phyloP scores from a whole-genome alignment of 2,888 invertebrate genomes.

The Drosophila pseudotalamancana region DNA sequence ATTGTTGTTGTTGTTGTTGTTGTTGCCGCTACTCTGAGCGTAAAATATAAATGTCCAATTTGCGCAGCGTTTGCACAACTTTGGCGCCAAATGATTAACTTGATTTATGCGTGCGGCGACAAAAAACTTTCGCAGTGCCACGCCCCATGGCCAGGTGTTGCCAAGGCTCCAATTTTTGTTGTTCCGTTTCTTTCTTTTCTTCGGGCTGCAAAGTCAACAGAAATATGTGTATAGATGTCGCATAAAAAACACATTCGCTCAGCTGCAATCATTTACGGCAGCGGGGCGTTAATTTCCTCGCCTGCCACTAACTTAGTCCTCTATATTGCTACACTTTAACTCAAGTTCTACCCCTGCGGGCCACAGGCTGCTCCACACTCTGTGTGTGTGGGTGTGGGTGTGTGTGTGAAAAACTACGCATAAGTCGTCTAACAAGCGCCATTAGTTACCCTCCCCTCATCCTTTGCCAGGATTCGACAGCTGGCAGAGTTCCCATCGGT shows the following conservation, averaged over 20 bases:
- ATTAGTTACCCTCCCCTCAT: conserved; percentile 53
- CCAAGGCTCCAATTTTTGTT: conserved; percentile 8
- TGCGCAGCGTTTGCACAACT: conserved; percentile 66
- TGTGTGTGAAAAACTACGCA: conserved; percentile 48
- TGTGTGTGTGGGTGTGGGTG: not conserved
- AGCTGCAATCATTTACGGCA: conserved; percentile 47
- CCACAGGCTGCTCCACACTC: not conserved
- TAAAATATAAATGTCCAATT: conserved; percentile 79
- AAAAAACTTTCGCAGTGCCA: conserved; percentile 62
- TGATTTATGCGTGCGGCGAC: conserved; percentile 79
- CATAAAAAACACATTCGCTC: conserved; percentile 57
- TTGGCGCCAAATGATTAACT: conserved; percentile 74
- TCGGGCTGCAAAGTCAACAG: conserved; percentile 16
- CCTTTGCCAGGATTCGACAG: conserved; percentile 53
- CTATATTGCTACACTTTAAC: conserved; percentile 50
- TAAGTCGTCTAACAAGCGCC: conserved; percentile 72
- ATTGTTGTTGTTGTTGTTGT: conserved; percentile 16
- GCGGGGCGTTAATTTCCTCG: conserved; percentile 68
- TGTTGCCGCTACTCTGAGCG: conserved; percentile 35
- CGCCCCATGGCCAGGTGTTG: conserved; percentile 32
- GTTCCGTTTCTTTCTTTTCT: not conserved
- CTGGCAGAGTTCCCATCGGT: conserved; percentile 56
- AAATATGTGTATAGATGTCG: conserved; percentile 29
- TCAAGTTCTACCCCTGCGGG: conserved; percentile 27
- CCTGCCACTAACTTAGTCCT: conserved; percentile 55